A percentile compares a stretch with the other conserved stretches of the same genome.
phyloP scores from a whole-genome alignment of 53 echinoderm and acorn worm species.

The Paelopatides confundens region DNA sequence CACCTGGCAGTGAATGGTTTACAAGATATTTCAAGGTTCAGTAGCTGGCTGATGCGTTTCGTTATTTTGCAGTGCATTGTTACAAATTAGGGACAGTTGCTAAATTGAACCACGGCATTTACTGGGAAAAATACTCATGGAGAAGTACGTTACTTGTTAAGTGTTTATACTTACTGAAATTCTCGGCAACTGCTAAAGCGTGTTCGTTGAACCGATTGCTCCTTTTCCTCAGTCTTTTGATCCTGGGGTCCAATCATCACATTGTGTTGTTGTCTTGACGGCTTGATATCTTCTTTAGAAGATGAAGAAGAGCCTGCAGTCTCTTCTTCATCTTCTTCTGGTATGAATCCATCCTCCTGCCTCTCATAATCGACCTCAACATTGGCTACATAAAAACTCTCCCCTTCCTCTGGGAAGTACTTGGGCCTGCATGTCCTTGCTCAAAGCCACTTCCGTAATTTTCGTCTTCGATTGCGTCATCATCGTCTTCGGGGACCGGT shows the following conservation, averaged over 20 bases:
- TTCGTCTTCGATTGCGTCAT: neutral
- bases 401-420: neutral
- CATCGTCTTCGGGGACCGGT: neutral
- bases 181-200: neutral
- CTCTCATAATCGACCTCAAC: too few relatives aligned
- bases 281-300: neutral
- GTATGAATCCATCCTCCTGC: slow-evolving; percentile 28
- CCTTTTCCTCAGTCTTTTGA: too few relatives aligned
- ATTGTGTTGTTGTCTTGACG: neutral
- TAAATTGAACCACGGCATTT: too few relatives aligned
- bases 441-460: neutral
- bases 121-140: too few relatives aligned
- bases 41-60: too few relatives aligned
- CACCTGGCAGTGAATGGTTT: too few relatives aligned
- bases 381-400: neutral
- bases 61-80: too few relatives aligned
- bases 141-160: too few relatives aligned
- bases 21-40: too few relatives aligned
- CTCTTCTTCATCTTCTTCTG: neutral
- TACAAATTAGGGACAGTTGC: too few relatives aligned
- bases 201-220: neutral
- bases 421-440: neutral
- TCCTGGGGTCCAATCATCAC: too few relatives aligned
- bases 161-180: slow-evolving; percentile 30
- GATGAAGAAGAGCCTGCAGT: too few relatives aligned